Percentiles rank a stretch among this genome's conserved stretches.
Evolutionary conservation across 2,888 invertebrate genomes (phyloP).

Genomic region (Bimastos eiseni): DNA sequence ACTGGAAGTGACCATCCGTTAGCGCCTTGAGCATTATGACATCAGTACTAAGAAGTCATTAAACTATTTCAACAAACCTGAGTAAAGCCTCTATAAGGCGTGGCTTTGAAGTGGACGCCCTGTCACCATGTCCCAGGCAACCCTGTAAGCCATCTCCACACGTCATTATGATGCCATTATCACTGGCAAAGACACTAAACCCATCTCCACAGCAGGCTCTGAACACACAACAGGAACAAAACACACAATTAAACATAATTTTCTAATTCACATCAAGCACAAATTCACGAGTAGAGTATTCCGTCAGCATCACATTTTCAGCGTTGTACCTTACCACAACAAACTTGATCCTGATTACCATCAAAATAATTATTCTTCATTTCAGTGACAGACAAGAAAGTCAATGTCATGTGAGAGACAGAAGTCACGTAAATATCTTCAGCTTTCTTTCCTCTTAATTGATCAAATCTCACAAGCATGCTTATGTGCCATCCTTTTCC

Average conservation of each 20-base stretch:
- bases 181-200: constrained; percentile 72
- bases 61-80: constrained; percentile 51
- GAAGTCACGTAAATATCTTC: too few relatives aligned
- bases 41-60: background rate
- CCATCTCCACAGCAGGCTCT: constrained; percentile 70
- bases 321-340: background rate
- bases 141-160: constrained; percentile 72
- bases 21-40: background rate
- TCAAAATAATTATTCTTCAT: background rate
- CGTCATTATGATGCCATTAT: constrained; percentile 72
- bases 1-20: background rate
- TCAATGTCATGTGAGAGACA: too few relatives aligned
- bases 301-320: background rate
- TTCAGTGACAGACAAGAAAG: background rate
- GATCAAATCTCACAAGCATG: too few relatives aligned
- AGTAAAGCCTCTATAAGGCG: constrained; percentile 66
- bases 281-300: background rate
- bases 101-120: constrained; percentile 67
- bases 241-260: too few relatives aligned
- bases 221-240: too few relatives aligned
- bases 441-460: too few relatives aligned
- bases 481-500: too few relatives aligned
- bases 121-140: constrained; percentile 72
- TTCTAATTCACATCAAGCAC: background rate
- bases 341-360: background rate